Conservation (phyloP, 1,140 invertebrate species). For the Bombus turneri region DNA sequence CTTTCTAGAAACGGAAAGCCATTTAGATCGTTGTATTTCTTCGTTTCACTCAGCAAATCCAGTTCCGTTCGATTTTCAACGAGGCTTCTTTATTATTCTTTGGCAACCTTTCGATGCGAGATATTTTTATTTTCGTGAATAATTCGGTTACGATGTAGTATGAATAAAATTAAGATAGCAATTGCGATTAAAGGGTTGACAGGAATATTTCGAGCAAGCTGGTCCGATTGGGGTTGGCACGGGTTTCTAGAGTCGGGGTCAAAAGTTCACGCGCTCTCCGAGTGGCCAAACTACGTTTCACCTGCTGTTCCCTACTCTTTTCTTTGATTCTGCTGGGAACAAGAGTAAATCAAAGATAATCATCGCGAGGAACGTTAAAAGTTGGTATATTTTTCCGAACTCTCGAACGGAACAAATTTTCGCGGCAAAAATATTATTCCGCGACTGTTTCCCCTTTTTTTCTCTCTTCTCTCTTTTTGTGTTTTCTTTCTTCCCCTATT, state of each 20-base stretch:
- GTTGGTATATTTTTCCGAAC: too few species aligned
- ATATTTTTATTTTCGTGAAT: not conserved
- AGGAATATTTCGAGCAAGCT: slow-evolving; percentile 26
- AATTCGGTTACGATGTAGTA: not conserved
- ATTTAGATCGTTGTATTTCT: not conserved
- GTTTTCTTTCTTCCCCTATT: not conserved
- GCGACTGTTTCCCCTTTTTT: not conserved
- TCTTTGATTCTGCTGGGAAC: not conserved
- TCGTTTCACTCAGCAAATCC: not conserved
- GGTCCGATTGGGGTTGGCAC: slow-evolving; percentile 14
- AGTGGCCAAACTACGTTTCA: slow-evolving; percentile 10
- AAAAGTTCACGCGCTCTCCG: slow-evolving; percentile 44
- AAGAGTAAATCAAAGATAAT: not conserved
- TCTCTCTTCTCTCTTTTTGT: too few species aligned
- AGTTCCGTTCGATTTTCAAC: too few species aligned
- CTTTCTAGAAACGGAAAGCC: not conserved
- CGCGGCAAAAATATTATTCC: not conserved
- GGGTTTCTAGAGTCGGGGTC: slow-evolving; percentile 30
- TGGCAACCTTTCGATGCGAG: not conserved
- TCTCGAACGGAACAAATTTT: not conserved
- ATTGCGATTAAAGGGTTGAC: not conserved
- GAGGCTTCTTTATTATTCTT: too few species aligned
- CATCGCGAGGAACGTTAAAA: not conserved
- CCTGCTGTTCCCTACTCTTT: not conserved
- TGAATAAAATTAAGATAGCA: not conserved